Conservation (phyloP, 1,140 invertebrate genomes). For the Drosophila ogumai region DNA sequence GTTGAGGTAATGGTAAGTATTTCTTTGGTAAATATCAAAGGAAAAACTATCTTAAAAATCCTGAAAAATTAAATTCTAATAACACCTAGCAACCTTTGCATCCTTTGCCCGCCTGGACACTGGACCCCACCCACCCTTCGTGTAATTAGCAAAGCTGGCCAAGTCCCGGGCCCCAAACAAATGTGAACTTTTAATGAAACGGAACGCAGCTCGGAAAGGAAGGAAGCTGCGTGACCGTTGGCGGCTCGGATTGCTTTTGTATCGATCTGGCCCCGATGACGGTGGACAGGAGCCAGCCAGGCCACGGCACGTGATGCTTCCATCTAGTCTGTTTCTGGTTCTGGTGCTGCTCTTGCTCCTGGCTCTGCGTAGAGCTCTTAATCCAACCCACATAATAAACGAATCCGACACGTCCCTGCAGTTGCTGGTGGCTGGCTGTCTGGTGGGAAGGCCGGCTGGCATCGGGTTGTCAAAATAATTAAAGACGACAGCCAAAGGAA, state of each 20-base stretch:
- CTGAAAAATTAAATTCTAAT: not conserved
- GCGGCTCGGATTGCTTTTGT: conserved; percentile 18
- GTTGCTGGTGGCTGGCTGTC: conserved; percentile 30
- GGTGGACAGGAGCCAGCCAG: not conserved
- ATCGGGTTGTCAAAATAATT: conserved; percentile 48
- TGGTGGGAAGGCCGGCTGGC: conserved; percentile 1
- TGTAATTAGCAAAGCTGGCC: conserved; percentile 45
- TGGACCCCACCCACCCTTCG: too few species aligned
- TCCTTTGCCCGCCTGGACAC: conserved; percentile 2
- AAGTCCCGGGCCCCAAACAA: conserved; percentile 22
- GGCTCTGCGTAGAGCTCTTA: conserved; percentile 39
- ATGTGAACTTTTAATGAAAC: conserved; percentile 57
- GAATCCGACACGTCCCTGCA: conserved; percentile 57
- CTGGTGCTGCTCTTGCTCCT: not conserved
- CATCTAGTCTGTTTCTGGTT: conserved; percentile 29
- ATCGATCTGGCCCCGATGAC: conserved; percentile 32
- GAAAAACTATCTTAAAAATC: not conserved
- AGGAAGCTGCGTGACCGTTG: conserved; percentile 37
- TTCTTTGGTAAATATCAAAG: not conserved
- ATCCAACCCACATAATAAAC: conserved; percentile 66
- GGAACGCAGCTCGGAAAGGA: conserved; percentile 1
- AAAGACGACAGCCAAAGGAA: conserved; percentile 44
- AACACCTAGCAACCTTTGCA: conserved; percentile 10
- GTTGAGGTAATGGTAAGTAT: not conserved
- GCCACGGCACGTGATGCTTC: conserved; percentile 34